Evolutionary conservation across 37 sponge, comb jelly and placozoan species (phyloP).

Genomic region (Theonella swinhoei): DNA sequence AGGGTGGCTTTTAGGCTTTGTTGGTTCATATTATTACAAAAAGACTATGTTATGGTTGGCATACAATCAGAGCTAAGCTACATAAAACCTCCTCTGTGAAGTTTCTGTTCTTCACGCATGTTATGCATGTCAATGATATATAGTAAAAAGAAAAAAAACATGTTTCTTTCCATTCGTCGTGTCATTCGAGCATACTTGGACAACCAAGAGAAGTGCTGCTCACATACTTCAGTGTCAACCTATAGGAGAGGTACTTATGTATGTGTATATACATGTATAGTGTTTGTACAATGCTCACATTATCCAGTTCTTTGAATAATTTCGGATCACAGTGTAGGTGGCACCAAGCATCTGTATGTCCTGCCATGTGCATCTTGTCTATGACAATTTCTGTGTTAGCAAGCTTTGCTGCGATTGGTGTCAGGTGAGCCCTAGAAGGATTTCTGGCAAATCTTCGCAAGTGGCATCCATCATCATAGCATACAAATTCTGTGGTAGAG

Average conservation of each 20-base stretch:
- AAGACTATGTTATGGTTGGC: too few relatives aligned
- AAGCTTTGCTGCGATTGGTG: constrained; percentile 9
- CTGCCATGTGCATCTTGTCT: constrained; percentile 48
- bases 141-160: constrained; percentile 11
- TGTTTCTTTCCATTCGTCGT: not conserved
- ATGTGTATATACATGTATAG: not conserved
- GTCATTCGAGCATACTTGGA: constrained; percentile 19
- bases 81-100: too few relatives aligned
- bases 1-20: too few relatives aligned
- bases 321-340: constrained; percentile 6
- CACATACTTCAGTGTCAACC: constrained; percentile 31
- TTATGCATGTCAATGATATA: constrained; percentile 13
- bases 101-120: not conserved
- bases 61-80: too few relatives aligned
- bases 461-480: too few relatives aligned
- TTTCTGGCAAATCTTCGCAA: constrained; percentile 11
- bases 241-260: not conserved
- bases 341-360: constrained; percentile 26
- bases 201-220: constrained; percentile 28
- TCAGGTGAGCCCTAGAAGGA: not conserved
- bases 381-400: not conserved
- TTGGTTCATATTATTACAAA: too few relatives aligned
- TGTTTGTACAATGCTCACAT: constrained; percentile 4
- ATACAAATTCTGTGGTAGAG: not conserved
- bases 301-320: constrained; percentile 4